A percentile compares a stretch with the other conserved stretches of the same genome.
Evolutionary conservation across 2,113 vertebrate species (phyloP).

Genomic region (Albula goreensis): DNA sequence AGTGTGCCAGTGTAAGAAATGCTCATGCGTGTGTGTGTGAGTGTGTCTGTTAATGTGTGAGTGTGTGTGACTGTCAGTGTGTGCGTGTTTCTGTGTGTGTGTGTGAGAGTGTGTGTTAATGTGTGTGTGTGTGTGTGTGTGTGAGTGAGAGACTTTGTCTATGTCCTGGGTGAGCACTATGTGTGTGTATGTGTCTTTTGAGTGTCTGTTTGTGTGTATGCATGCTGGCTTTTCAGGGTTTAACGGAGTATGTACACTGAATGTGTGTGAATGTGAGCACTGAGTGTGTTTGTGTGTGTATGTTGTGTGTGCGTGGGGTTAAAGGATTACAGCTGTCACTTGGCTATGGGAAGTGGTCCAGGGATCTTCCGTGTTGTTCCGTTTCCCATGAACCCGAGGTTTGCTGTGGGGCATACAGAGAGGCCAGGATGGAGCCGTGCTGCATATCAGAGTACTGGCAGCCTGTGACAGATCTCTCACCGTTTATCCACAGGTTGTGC

Average conservation of each 20-base stretch:
- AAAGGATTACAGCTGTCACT: conserved; percentile 91
- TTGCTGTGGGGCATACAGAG: conserved; percentile 75
- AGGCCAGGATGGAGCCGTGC: conserved; percentile 73
- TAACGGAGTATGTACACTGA: neutral
- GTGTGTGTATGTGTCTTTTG: conserved; percentile 12
- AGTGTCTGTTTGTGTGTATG: conserved; percentile 32
- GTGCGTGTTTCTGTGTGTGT: conserved; percentile 15
- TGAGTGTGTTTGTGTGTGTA: no score
- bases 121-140: conserved; percentile 32
- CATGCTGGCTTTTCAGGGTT: neutral
- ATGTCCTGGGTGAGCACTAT: no score
- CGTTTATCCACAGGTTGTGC: conserved; percentile 71
- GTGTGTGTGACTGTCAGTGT: conserved; percentile 8
- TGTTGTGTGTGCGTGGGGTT: conserved; percentile 60
- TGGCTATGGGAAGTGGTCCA: conserved; percentile 92
- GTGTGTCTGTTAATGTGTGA: conserved; percentile 10
- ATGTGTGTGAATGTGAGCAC: conserved; percentile 41
- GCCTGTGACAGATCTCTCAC: conserved; percentile 64
- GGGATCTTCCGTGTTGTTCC: conserved; percentile 84
- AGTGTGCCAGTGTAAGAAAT: neutral
- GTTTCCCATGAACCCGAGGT: conserved; percentile 91
- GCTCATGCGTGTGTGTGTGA: conserved; percentile 25
- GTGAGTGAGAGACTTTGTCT: no score
- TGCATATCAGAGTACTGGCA: conserved; percentile 62
- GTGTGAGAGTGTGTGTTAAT: conserved; percentile 25